phyloP scores from a whole-genome alignment of 2,888 invertebrate genomes.

The Diarsia mendica region DNA sequence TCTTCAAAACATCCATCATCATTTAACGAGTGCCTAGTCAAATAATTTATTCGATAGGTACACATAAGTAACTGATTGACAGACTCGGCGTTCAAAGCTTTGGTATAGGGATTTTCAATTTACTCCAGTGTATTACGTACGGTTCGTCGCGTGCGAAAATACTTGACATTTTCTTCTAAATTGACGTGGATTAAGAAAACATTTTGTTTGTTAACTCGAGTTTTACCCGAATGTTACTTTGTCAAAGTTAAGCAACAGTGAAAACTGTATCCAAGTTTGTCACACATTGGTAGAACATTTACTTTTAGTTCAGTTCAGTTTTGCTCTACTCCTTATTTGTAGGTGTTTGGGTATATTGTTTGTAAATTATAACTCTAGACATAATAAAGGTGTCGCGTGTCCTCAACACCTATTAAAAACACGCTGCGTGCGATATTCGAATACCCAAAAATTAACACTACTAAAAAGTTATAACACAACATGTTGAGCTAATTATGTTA shows the following conservation, averaged over 20 bases:
- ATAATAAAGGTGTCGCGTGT: conserved; percentile 17
- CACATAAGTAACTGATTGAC: conserved; percentile 18
- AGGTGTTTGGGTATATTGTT: background rate
- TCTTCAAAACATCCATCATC: background rate
- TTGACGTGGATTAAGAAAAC: conserved; percentile 14
- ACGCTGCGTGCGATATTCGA: conserved; percentile 7
- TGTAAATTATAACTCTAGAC: background rate
- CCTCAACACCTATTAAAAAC: conserved; percentile 12
- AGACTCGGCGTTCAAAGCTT: conserved; percentile 3
- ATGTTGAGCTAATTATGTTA: background rate
- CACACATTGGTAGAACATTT: too few species aligned
- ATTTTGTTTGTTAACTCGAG: conserved; percentile 1
- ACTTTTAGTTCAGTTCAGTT: background rate
- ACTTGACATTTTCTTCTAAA: conserved; percentile 31
- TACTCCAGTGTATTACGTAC: conserved; percentile 24
- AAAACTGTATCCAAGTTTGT: background rate
- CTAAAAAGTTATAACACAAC: background rate
- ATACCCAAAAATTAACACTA: conserved; percentile 2
- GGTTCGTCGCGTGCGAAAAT: conserved; percentile 27
- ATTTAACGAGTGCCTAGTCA: background rate
- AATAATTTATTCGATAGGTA: conserved; percentile 1
- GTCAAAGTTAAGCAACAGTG: background rate
- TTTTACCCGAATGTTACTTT: background rate
- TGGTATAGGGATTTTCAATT: conserved; percentile 38
- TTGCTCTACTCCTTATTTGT: background rate